Base-by-base conservation (phyloP, 2,113 vertebrate species). In the Ranitomeya imitator region DNA sequence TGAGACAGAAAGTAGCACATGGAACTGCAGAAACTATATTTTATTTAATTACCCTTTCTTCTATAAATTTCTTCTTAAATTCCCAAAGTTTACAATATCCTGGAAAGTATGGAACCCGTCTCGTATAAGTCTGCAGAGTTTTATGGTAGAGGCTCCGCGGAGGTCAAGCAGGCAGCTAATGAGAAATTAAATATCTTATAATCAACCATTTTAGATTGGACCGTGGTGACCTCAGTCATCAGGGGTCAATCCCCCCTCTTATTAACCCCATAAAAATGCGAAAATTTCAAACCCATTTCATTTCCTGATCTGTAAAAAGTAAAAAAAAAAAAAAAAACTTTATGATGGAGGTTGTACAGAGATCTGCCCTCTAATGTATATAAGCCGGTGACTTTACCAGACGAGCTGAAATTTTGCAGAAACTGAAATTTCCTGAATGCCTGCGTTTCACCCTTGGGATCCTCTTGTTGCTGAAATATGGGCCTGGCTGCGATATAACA, bases 371-470 rank as follows among this genome's bases (percentile, higher is more conserved):
- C 55, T 69, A n/a, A 69, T 65, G 13, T 60, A 76, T 19, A 83
- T 88, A 31, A 74, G 52, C 13, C 19, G 51, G 54, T 85, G n/a
- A 51, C 83, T 88, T 88, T 77, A 88, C 37, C 80, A 63, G 79
- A 83, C 80, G 63, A 61, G 59, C n/a, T 84, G 80, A 84, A 88
- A 88, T 77, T 83, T 15, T 31, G 31, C 69, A 84, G 81, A 88
- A 88, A 74, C 69, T 74, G 59, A 71, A 73, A 88, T 88, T 83
- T 88, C 87, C 80, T 88, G 87, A 77, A 80, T 61, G 57, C 61
- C 61, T 63, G 65, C 74, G 15, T 21, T 57, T 37, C 80, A 67
- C 87, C 73, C 87, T 77, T 45, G 87, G 87, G 87, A 83, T 67
- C 79, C 63, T 74, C 57, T 54, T 57, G 73, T 71, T 88, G 87